Base-by-base conservation (phyloP, 2,113 vertebrate genomes). In the Phylloscopus trochilus region DNA sequence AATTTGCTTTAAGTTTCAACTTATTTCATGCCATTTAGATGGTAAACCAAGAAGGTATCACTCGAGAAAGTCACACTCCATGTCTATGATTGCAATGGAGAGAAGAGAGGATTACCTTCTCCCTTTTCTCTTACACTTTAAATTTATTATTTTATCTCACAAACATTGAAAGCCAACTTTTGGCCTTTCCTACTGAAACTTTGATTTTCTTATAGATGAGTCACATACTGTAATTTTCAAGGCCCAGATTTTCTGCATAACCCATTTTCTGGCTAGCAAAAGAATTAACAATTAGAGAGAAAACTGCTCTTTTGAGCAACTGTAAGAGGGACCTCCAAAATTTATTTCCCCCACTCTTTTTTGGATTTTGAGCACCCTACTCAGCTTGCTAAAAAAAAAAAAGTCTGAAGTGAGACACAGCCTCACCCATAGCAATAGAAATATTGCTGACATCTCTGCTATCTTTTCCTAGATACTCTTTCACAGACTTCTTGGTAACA, bases 21-120 rank as follows among this genome's bases (percentile, higher is more conserved):
- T 35, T 78, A n/a, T 2, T 75, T 7, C 7, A 23, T 77, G 6
- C 1, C 17, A 89, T 43, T 93, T 83, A 77, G 52, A 60, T 24
- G 20, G 41, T 15, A 80, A 86, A 87, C 7, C 17, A 46, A 68
- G 10, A 76, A 75, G 24, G 7, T 44, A 51, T 43, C 52, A 63
- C 33, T 66, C 16, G 77, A 76, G 16, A 73, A 93, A 81, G 20
- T 59, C 33, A 81, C 18, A 75, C 7, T 28, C 7, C 19, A 21
- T 14, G 6, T 70, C 46, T 63, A 2, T 24, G 17, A 73, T 37
- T 59, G n/a, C 9, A 75, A 52, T 0, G 0, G 20, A 12, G 6
- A 75, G 85, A 77, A 46, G 15, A 76, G 41, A 62, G 18, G 28
- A 46, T 76, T 69, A 52, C 10, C n/a, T 82, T 76, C 26, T 83